phyloP scores from a whole-genome alignment of 2,797 vertebrate genomes.

The Limnodromus scolopaceus region DNA sequence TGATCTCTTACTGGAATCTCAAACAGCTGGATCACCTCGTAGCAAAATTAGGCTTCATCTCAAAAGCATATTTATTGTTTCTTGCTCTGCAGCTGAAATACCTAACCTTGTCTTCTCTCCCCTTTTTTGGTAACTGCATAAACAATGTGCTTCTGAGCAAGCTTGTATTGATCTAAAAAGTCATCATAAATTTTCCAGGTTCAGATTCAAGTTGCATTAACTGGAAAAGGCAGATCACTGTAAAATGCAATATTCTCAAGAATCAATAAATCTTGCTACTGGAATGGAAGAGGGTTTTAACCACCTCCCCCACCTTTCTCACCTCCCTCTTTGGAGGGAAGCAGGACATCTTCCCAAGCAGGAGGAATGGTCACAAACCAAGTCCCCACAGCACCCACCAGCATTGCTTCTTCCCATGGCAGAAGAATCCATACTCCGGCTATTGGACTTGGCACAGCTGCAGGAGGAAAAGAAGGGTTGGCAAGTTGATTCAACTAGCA shows the following conservation, averaged over 20 bases:
- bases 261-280: constrained; percentile 58
- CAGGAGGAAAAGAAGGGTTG: neutral
- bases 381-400: neutral
- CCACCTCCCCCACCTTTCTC: neutral
- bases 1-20: neutral
- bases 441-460: neutral
- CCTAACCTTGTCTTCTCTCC: neutral
- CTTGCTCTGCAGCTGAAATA: neutral
- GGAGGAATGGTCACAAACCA: neutral
- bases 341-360: neutral
- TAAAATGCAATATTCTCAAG: constrained; percentile 19
- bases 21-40: neutral
- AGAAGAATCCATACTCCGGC: neutral
- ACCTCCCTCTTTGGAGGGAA: neutral
- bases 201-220: constrained; percentile 59
- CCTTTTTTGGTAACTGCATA: neutral
- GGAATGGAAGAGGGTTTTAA: neutral
- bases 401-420: rapidly evolving
- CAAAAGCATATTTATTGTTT: neutral
- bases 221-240: constrained; percentile 28
- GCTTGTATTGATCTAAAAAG: constrained; percentile 49
- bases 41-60: neutral
- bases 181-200: constrained; percentile 49
- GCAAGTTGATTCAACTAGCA: neutral
- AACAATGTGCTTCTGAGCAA: neutral